Conservation (phyloP, 1,140 invertebrate species). For the Scylla paramamosain region DNA sequence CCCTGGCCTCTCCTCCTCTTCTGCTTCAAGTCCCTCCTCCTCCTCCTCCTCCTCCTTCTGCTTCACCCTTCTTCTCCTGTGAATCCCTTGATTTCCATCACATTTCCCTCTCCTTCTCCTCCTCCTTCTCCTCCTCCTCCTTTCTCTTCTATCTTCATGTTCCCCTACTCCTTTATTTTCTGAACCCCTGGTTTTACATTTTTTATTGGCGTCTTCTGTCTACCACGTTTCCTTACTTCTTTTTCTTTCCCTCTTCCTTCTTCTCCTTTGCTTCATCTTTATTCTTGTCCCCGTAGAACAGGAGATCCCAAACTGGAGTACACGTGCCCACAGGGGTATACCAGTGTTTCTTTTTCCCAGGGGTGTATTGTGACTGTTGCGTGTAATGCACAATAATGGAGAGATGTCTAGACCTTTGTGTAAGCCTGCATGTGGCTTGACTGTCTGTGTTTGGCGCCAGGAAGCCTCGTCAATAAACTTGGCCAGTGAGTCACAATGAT, state of each 20-base stretch:
- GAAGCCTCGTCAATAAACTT: no score
- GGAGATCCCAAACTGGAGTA: no score
- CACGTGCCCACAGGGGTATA: no score
- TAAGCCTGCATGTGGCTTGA: no score
- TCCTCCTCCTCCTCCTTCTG: background rate
- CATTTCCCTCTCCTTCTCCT: slow-evolving; percentile 36
- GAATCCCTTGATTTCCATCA: slow-evolving; percentile 13
- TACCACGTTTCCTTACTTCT: background rate
- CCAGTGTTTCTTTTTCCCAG: no score
- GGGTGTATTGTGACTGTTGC: no score
- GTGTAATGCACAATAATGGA: no score
- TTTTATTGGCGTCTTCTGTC: background rate
- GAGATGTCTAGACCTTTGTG: no score
- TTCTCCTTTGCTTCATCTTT: background rate
- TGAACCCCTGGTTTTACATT: slow-evolving; percentile 12
- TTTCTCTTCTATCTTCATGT: slow-evolving; percentile 35
- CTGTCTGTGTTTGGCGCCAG: no score
- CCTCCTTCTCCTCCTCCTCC: slow-evolving; percentile 36
- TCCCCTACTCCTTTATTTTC: slow-evolving; percentile 35
- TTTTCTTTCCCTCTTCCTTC: background rate
- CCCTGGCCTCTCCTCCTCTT: slow-evolving; percentile 7
- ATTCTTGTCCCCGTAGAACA: background rate
- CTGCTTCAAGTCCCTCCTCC: background rate
- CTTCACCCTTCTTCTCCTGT: slow-evolving; percentile 12
- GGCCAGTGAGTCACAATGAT: background rate